Percentiles rank a stretch among this genome's conserved stretches.
phyloP scores from a whole-genome alignment of 1,140 invertebrate genomes.

The Apocrypta bakeri region DNA sequence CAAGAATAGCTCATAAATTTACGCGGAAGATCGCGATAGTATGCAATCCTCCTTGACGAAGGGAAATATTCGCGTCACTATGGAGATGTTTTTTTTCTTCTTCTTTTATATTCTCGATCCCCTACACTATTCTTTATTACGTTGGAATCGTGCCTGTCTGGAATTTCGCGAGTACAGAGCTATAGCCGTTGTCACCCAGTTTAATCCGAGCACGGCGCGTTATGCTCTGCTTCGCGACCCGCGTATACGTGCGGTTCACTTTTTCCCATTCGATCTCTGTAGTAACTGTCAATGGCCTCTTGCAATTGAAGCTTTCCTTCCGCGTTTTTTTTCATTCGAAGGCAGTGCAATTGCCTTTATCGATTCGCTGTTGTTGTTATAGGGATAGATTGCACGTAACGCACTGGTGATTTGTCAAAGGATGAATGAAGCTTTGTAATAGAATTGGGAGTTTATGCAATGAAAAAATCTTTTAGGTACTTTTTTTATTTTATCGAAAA shows the following conservation, averaged over 20 bases:
- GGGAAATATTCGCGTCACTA: slow-evolving; percentile 22
- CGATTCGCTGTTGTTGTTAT: background rate
- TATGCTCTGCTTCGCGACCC: slow-evolving; percentile 5
- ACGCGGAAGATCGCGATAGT: slow-evolving; percentile 26
- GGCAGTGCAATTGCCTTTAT: background rate
- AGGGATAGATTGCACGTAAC: background rate
- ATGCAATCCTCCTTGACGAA: background rate
- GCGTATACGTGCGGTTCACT: background rate
- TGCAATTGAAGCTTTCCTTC: background rate
- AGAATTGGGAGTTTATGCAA: background rate
- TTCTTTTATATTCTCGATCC: background rate
- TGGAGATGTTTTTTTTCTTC: slow-evolving; percentile 9
- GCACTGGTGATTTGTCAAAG: background rate
- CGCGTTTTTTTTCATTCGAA: background rate
- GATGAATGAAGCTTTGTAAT: background rate
- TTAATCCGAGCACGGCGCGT: background rate
- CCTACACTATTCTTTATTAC: slow-evolving; percentile 1
- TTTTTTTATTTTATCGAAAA: too few relatives aligned
- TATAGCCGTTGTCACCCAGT: slow-evolving; percentile 21
- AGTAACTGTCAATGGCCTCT: background rate
- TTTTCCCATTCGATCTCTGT: background rate
- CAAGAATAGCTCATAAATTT: slow-evolving; percentile 16
- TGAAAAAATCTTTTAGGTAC: background rate
- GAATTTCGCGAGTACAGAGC: background rate
- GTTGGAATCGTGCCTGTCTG: background rate